Conservation (phyloP, 2,797 vertebrate genomes). For the Huso huso region DNA sequence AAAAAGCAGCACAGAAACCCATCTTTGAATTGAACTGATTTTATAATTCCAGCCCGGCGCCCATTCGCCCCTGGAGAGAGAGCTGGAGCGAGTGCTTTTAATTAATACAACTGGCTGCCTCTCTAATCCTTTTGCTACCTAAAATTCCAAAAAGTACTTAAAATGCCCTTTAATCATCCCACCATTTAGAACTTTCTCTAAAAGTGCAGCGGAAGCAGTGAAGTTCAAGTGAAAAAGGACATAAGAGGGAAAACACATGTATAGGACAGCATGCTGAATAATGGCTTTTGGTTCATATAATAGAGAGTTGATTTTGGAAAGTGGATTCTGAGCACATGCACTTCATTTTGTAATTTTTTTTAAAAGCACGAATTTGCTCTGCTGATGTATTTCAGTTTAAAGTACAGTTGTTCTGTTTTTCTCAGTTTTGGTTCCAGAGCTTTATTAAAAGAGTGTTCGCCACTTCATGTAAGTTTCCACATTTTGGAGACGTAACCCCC, state of each 20-base stretch:
- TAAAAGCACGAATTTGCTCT: neutral
- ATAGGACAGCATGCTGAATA: neutral
- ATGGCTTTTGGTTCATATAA: too few species aligned
- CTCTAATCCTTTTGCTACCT: slow-evolving; percentile 5
- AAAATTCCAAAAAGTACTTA: neutral
- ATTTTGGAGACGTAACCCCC: too few species aligned
- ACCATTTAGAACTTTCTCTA: neutral
- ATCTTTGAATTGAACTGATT: neutral
- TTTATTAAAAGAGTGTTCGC: too few species aligned
- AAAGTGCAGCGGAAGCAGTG: neutral
- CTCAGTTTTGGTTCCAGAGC: neutral
- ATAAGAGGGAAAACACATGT: neutral
- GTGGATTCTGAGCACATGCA: too few species aligned
- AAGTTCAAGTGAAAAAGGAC: neutral
- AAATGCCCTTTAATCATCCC: slow-evolving; percentile 1
- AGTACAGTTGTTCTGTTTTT: neutral
- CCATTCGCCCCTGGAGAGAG: neutral
- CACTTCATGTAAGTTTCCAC: too few species aligned
- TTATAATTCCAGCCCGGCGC: neutral
- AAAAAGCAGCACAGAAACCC: neutral
- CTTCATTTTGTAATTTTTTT: neutral
- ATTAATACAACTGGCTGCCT: neutral
- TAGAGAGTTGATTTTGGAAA: too few species aligned
- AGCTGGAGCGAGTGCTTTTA: neutral
- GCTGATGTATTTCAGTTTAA: neutral